Evolutionary conservation across 53 echinoderm and acorn worm genomes (phyloP), one percentile per base, ranked within the genome.

Genomic region (Hippasteria phrygiana): DNA sequence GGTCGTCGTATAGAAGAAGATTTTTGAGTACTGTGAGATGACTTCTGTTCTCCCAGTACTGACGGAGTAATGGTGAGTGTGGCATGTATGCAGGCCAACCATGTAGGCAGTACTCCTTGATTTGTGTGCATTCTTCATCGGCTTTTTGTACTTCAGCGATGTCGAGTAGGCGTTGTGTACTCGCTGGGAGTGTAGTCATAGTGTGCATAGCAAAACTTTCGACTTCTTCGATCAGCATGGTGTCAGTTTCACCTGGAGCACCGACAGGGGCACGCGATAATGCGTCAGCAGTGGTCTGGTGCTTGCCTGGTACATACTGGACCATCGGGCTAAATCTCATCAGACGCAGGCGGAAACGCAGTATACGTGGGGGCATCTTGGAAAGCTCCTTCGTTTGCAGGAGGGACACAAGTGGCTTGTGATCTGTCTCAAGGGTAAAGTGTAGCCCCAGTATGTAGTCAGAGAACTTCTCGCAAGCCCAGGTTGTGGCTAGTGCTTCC

Each of bases 401-500:
- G n/a, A n/a, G n/a, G 9, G 88, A 88, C 5, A 53, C 87, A 91
- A 94, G 50, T 56, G 90, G 40, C 59, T 91, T 22, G 90, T 94
- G 12, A 74, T 90, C 1, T 88, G 89, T 5, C 51, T 90, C 20
- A 36, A 26, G 9, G 71, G 83, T 53, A 55, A 47, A 89, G 13
- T 67, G 71, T 31, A 86, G 51, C 16, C 88, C 93, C 4, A 92
- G 37, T 5, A 93, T 27, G 69, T 89, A 93, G 16, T 90, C 83
- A 16, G 22, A 10, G 55, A 90, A 90, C 28, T 82, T 81, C 45
- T 90, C 81, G 56, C 90, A 90, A 43, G 90, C 90, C 90, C 62
- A 83, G 35, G 83, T 89, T 71, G 62, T 31, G 16, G 83, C 90
- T 17, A 90, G 32, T 7, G 82, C 90, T 62, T 90, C 90, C 18